Percentiles rank a stretch among this genome's conserved stretches.
Evolutionary conservation across 2,797 vertebrate genomes (phyloP).

Genomic region (Luscinia luscinia): DNA sequence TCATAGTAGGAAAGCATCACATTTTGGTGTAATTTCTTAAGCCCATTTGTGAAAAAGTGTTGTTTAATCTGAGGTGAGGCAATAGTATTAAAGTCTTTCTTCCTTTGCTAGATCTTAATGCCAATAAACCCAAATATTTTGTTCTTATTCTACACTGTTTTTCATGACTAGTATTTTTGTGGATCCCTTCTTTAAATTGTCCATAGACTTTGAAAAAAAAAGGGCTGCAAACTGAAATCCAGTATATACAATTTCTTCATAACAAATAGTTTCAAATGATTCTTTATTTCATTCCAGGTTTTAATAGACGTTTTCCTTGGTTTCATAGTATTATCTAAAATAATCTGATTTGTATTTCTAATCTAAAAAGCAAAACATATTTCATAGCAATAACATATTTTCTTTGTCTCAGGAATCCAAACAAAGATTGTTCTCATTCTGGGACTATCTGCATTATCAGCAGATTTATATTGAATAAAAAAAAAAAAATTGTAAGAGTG

Average conservation of each 20-base stretch:
- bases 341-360: slow-evolving; percentile 30
- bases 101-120: neutral
- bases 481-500: neutral
- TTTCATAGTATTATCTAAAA: slow-evolving; percentile 4
- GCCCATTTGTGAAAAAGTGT: neutral
- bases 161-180: neutral
- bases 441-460: neutral
- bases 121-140: neutral
- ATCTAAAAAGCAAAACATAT: neutral
- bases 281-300: neutral
- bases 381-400: neutral
- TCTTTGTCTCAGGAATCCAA: neutral
- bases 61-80: neutral
- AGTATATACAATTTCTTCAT: neutral
- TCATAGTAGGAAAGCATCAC: neutral
- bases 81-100: neutral
- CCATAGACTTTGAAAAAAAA: neutral
- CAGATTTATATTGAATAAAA: neutral
- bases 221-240: neutral
- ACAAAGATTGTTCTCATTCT: neutral
- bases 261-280: neutral
- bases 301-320: neutral
- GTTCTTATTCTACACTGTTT: neutral
- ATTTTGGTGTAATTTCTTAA: neutral
- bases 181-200: neutral